Conservation (phyloP, 1,140 invertebrate species). For the Psix sp. region DNA sequence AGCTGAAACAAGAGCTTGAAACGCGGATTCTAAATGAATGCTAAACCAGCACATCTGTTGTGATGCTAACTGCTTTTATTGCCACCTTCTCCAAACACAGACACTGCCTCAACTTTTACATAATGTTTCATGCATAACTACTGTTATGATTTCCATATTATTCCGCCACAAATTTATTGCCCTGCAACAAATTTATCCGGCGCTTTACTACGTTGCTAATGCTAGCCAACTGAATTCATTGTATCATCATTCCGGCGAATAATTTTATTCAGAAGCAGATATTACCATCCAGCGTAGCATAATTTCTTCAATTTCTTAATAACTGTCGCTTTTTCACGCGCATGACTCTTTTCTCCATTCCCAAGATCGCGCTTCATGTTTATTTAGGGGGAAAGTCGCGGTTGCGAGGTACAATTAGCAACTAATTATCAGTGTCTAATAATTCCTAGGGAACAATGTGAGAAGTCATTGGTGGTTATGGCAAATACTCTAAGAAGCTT, state of each 20-base stretch:
- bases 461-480: conserved; percentile 4
- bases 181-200: conserved; percentile 5
- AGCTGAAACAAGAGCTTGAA: conserved; percentile 61
- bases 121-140: conserved; percentile 29
- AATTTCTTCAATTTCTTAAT: too few species aligned
- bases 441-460: conserved; percentile 7
- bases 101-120: conserved; percentile 36
- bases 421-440: conserved; percentile 31
- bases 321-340: too few species aligned
- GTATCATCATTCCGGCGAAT: not conserved
- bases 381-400: conserved; percentile 6
- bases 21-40: conserved; percentile 62
- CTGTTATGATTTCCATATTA: conserved; percentile 1
- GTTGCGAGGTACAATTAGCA: conserved; percentile 10
- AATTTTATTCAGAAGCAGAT: too few species aligned
- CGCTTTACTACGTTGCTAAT: conserved; percentile 8
- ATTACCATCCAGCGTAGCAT: too few species aligned
- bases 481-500: not conserved
- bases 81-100: conserved; percentile 38
- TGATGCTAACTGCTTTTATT: conserved; percentile 40
- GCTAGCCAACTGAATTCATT: conserved; percentile 5
- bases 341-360: conserved; percentile 1
- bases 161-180: conserved; percentile 7
- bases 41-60: conserved; percentile 53
- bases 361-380: conserved; percentile 1